A percentile compares a stretch with the other conserved stretches of the same genome.
Conservation (phyloP, 2,888 invertebrate genomes). For the Tetropium fuscum region DNA sequence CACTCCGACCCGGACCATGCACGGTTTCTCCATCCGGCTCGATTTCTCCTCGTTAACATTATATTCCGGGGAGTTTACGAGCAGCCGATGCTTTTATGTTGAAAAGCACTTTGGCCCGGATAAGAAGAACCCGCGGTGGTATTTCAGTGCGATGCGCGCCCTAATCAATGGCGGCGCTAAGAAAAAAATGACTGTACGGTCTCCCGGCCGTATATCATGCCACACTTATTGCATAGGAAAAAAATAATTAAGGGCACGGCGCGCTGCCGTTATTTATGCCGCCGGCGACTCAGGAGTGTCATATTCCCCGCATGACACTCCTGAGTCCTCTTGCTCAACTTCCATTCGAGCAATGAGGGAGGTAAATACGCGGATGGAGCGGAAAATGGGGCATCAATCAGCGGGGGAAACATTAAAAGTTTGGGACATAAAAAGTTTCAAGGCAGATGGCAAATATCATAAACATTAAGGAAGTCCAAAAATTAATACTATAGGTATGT, state of each 20-base stretch:
- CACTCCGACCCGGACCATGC: background rate
- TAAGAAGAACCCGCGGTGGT: background rate
- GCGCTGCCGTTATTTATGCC: constrained; percentile 1
- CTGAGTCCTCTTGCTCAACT: too few relatives aligned
- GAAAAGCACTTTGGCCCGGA: constrained; percentile 8
- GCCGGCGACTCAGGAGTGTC: too few relatives aligned
- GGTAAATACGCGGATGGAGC: too few relatives aligned
- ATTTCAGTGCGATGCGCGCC: constrained; percentile 4
- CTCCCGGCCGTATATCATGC: constrained; percentile 5
- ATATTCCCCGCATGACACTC: too few relatives aligned
- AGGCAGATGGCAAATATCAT: too few relatives aligned
- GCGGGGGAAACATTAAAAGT: too few relatives aligned
- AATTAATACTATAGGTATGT: too few relatives aligned
- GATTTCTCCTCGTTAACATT: background rate
- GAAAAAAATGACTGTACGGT: background rate
- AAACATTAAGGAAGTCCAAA: too few relatives aligned
- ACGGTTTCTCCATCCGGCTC: background rate
- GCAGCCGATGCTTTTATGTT: constrained; percentile 8
- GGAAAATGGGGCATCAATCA: too few relatives aligned
- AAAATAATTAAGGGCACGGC: constrained; percentile 6
- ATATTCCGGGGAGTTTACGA: constrained; percentile 2
- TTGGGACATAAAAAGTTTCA: too few relatives aligned
- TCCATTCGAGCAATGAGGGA: too few relatives aligned
- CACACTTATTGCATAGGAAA: constrained; percentile 6
- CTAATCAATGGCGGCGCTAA: background rate